A percentile compares a stretch with the other conserved stretches of the same genome.
These are phyloP conservation scores for Noctua comes DNA, from an alignment of 2,888 invertebrate genomes.

Conservation along the genomic window DNA sequence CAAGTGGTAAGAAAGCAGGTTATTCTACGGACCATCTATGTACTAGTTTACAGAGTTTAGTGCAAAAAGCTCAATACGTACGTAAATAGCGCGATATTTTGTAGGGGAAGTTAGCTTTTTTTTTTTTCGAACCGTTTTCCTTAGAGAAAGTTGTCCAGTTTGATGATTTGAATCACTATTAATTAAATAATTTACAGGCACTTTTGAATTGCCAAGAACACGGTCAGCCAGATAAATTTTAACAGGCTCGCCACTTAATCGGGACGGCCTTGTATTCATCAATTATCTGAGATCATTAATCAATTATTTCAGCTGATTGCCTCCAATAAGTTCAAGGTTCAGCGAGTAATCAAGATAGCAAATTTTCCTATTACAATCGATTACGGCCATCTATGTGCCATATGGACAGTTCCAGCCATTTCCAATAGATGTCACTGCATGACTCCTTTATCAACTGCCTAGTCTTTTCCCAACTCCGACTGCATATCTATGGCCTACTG, in stretches of 20 bases:
- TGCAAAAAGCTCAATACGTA: neutral
- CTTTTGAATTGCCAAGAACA: neutral
- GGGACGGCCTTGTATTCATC: neutral
- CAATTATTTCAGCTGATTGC: neutral
- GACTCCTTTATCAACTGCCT: neutral
- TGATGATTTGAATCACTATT: neutral
- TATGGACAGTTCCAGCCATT: neutral
- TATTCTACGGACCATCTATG: neutral
- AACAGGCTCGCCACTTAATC: neutral
- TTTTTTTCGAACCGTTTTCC: neutral
- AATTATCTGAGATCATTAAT: neutral
- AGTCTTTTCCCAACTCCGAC: neutral
- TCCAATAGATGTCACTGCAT: neutral
- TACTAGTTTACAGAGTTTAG: neutral
- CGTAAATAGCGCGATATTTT: neutral
- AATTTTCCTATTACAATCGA: neutral
- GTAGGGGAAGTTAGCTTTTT: neutral
- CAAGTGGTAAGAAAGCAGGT: neutral
- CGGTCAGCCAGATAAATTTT: neutral
- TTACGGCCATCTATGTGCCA: neutral
- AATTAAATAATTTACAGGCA: neutral
- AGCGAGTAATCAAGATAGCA: neutral
- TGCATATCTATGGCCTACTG: neutral
- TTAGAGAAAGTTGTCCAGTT: neutral
- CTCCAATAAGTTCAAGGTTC: constrained; percentile 7